Percentiles rank a stretch among this genome's conserved stretches.
phyloP scores from a whole-genome alignment of 1,140 invertebrate genomes.

The Monochamus saltuarius region DNA sequence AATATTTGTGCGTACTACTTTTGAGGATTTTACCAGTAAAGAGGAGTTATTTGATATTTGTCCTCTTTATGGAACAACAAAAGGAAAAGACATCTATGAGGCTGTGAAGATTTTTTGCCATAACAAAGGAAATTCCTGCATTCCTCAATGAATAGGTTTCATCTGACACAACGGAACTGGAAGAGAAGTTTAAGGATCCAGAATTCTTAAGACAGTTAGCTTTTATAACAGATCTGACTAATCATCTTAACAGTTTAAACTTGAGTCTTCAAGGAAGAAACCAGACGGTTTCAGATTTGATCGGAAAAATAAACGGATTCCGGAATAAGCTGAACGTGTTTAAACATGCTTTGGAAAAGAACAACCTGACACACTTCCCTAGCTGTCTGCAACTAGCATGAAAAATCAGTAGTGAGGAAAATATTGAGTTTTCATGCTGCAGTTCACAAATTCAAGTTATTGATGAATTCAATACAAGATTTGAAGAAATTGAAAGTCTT shows the following conservation, averaged over 20 bases:
- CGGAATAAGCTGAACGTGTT: conserved; percentile 12
- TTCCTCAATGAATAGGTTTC: conserved; percentile 18
- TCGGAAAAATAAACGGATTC: conserved; percentile 12
- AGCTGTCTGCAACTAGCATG: conserved; percentile 12
- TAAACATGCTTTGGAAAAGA: conserved; percentile 15
- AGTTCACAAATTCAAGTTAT: conserved; percentile 13
- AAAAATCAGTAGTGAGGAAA: conserved; percentile 2
- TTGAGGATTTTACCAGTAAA: conserved; percentile 32
- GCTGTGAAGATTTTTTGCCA: conserved; percentile 27
- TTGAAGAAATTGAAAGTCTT: conserved; percentile 15
- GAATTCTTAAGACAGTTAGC: conserved; percentile 12
- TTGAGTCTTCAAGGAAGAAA: conserved; percentile 14
- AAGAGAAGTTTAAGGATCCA: conserved; percentile 9
- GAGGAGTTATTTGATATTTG: conserved; percentile 31
- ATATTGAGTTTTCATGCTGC: conserved; percentile 12
- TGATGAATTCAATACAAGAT: conserved; percentile 17
- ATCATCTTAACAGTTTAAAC: conserved; percentile 11
- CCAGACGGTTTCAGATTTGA: conserved; percentile 11
- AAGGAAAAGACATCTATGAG: conserved; percentile 34
- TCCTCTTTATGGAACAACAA: conserved; percentile 31
- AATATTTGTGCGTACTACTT: conserved; percentile 31
- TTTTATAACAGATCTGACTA: conserved; percentile 10
- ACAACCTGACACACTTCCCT: conserved; percentile 15
- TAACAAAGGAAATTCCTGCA: conserved; percentile 22
- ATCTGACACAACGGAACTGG: conserved; percentile 15